Evolutionary conservation across 2,888 invertebrate species (phyloP), one percentile per base, ranked within the genome.

Genomic region (Eremobia ochroleuca): DNA sequence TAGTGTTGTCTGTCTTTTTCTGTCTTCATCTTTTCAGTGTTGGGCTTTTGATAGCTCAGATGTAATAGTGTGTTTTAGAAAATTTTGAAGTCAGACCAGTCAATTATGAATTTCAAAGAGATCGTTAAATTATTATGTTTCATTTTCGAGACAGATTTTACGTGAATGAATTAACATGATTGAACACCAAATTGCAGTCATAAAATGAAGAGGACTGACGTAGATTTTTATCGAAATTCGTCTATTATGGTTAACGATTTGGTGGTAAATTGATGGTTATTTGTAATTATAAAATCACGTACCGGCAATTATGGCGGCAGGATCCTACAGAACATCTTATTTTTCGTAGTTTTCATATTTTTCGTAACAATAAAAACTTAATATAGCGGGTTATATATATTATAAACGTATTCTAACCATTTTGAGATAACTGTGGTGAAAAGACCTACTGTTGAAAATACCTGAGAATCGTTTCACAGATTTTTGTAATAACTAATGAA

Each of bases 11-110:
- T 87, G 83, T 86, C 79, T 85, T 85, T 84, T 76, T 88, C 85
- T 82, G 85, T 88, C 88, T 88, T 85, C 88, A 88, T 87, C 85
- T 81, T 87, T 87, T 84, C 84, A 87, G 86, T 85, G 85, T 79
- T 88, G 80, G 76, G 78, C 73, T 86, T 87, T 88, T 87, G 85
- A 87, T 85, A 79, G 77, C 76, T 82, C 52, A 66, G 64, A 77
- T 87, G 73, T 79, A 77, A 81, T 79, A 80, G 85, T 83, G 80
- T 82, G 73, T 87, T 88, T 87, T 84, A 85, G 80, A 82, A 55
- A 64, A 72, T 71, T 79, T 83, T 75, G 68, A 70, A 74, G 70
- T 66, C 34, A 40, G 73, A 74, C 58, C 67, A 77, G 73, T 75
- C 68, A 73, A 85, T 85, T 78, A 77, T 59, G 73, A 75, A 72